Conservation (phyloP, 1,140 invertebrate species). For the Drosophila nigromelanica region DNA sequence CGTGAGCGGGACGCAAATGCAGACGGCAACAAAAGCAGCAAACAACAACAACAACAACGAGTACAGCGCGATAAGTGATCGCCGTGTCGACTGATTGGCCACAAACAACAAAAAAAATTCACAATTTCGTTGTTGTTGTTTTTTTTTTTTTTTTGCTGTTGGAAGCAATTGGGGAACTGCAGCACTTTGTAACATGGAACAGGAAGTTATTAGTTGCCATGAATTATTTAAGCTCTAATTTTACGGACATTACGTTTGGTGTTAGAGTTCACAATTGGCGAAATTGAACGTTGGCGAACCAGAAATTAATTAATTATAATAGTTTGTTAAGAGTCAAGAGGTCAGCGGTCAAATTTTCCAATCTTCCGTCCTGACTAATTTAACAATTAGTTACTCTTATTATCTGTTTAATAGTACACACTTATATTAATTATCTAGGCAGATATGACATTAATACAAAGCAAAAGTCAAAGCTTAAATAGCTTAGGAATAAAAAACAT, state of each 20-base stretch:
- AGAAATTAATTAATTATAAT: neutral
- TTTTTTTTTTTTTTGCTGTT: constrained; percentile 18
- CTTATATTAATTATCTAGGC: too few species aligned
- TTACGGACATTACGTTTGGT: neutral
- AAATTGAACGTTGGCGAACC: neutral
- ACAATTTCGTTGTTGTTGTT: neutral
- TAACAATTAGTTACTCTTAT: too few species aligned
- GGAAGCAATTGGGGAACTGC: neutral
- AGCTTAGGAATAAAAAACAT: too few species aligned
- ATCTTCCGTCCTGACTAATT: too few species aligned
- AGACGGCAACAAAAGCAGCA: constrained; percentile 49
- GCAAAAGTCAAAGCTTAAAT: too few species aligned
- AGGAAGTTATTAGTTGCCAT: constrained; percentile 25
- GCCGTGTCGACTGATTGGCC: constrained; percentile 76
- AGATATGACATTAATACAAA: too few species aligned
- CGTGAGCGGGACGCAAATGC: constrained; percentile 73
- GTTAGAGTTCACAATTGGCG: neutral
- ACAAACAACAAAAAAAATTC: constrained; percentile 48
- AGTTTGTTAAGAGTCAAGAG: neutral
- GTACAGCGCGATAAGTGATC: constrained; percentile 69
- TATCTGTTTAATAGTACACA: too few species aligned
- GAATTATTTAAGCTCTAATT: constrained; percentile 14
- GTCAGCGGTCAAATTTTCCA: too few species aligned
- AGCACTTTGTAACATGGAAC: constrained; percentile 1
- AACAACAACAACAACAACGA: constrained; percentile 44